phyloP scores from a whole-genome alignment of 2,888 invertebrate genomes.

The Achlya flavicornis region DNA sequence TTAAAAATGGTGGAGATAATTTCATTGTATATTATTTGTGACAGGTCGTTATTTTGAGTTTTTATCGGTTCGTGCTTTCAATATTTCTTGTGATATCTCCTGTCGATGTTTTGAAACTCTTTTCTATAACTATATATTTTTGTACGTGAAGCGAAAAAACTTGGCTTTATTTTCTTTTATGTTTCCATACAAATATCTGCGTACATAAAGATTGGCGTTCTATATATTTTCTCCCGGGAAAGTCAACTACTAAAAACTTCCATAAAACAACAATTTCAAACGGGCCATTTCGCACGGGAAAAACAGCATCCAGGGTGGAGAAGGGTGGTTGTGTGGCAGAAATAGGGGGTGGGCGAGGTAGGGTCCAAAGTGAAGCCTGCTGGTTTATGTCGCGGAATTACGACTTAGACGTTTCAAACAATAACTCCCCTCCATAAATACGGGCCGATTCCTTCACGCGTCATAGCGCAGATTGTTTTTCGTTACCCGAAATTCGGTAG shows the following conservation, averaged over 20 bases:
- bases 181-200: conserved; percentile 31
- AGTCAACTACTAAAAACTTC: conserved; percentile 84
- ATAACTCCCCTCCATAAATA: conserved; percentile 81
- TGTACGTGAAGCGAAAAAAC: conserved; percentile 14
- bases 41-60: conserved; percentile 82
- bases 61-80: conserved; percentile 74
- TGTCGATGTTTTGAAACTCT: conserved; percentile 36
- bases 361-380: conserved; percentile 76
- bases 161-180: not conserved
- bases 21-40: conserved; percentile 83
- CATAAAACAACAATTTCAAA: conserved; percentile 84
- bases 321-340: conserved; percentile 39
- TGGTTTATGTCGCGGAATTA: conserved; percentile 81
- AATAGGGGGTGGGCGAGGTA: conserved; percentile 38
- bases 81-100: conserved; percentile 66
- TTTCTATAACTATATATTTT: conserved; percentile 26
- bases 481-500: conserved; percentile 50
- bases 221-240: conserved; percentile 77
- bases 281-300: conserved; percentile 81
- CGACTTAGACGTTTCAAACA: conserved; percentile 85
- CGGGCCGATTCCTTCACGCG: conserved; percentile 82
- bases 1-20: conserved; percentile 83
- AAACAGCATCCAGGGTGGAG: conserved; percentile 76
- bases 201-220: conserved; percentile 69
- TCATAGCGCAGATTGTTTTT: conserved; percentile 77